Evolutionary conservation across 1,140 invertebrate genomes (phyloP).

Genomic region (Cotesia typhae): DNA sequence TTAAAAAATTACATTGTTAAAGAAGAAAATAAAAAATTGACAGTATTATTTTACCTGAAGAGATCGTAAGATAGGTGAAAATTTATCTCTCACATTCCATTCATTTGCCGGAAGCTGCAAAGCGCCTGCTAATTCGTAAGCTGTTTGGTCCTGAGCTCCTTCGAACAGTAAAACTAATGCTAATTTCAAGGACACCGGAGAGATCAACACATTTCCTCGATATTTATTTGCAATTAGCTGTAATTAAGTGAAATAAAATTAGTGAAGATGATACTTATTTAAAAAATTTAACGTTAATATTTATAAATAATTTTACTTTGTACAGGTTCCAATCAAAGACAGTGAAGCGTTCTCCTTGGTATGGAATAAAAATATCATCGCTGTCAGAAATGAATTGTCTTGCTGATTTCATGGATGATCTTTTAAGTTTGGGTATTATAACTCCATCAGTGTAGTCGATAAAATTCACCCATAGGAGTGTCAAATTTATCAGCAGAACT

Average conservation of each 20-base stretch:
- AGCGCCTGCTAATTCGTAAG: conserved; percentile 69
- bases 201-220: conserved; percentile 75
- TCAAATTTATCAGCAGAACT: neutral
- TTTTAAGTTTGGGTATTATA: conserved; percentile 4
- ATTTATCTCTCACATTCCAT: conserved; percentile 62
- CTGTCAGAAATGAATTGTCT: conserved; percentile 42
- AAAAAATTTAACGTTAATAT: conserved; percentile 25
- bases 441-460: neutral
- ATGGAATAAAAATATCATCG: conserved; percentile 67
- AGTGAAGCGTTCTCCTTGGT: conserved; percentile 65
- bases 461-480: neutral
- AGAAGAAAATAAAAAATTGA: neutral
- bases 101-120: conserved; percentile 68
- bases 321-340: conserved; percentile 72
- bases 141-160: conserved; percentile 73
- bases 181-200: conserved; percentile 81
- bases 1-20: conserved; percentile 31
- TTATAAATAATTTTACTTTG: conserved; percentile 54
- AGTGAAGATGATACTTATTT: conserved; percentile 22
- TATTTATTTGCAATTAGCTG: conserved; percentile 55
- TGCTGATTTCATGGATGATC: neutral
- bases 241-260: conserved; percentile 23
- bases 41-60: conserved; percentile 53
- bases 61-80: conserved; percentile 55
- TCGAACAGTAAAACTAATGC: conserved; percentile 77